phyloP scores from a whole-genome alignment of 1,140 invertebrate species.

The Drosophila mauritiana region DNA sequence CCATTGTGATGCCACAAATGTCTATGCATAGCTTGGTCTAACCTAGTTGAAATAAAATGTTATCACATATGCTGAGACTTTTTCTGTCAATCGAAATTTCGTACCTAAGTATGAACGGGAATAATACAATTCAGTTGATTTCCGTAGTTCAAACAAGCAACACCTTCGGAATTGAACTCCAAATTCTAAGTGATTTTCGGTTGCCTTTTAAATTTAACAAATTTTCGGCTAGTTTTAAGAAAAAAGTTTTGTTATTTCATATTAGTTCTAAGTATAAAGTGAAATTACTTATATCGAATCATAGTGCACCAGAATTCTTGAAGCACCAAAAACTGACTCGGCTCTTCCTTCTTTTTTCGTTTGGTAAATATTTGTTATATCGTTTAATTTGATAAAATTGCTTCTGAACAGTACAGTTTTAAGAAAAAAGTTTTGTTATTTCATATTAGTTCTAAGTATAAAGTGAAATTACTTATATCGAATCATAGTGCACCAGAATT shows the following conservation, averaged over 20 bases:
- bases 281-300: not conserved
- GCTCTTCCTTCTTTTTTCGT: too few relatives aligned
- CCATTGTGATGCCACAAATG: conserved; percentile 38
- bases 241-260: not conserved
- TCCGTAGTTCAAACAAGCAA: not conserved
- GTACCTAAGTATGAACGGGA: not conserved
- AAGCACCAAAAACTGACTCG: too few relatives aligned
- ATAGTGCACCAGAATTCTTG: too few relatives aligned
- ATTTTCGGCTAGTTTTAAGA: conserved; percentile 5
- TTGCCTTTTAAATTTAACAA: not conserved
- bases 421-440: not conserved
- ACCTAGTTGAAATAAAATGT: conserved; percentile 6
- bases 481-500: too few relatives aligned
- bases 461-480: not conserved
- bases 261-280: not conserved
- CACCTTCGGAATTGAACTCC: not conserved
- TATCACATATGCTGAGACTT: not conserved
- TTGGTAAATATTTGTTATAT: too few relatives aligned
- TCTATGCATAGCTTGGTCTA: not conserved
- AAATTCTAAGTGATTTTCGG: conserved; percentile 6
- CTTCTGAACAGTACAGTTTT: not conserved
- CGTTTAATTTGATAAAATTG: too few relatives aligned
- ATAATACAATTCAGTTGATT: conserved; percentile 7
- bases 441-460: not conserved
- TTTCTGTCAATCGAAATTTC: not conserved